These are phyloP conservation scores for Drosophila suboccidentalis DNA, from an alignment of 2,888 invertebrate species.

Conservation along the genomic window DNA sequence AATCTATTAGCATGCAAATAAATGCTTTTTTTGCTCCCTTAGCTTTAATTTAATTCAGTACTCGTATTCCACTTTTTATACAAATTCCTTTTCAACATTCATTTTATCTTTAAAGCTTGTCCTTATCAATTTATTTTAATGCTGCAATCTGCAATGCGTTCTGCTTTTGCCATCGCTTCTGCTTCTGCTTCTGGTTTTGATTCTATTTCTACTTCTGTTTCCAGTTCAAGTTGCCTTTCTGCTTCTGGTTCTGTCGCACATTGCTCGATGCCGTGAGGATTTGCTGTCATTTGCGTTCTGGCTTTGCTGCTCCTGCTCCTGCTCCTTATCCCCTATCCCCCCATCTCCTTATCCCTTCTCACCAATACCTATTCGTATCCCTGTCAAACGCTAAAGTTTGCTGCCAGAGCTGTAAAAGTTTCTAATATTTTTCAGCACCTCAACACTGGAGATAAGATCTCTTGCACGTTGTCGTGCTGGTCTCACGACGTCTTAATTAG, in stretches of 20 bases:
- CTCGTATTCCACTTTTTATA: not conserved
- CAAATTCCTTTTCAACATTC: not conserved
- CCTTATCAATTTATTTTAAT: conserved; percentile 72
- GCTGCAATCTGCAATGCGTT: conserved; percentile 59
- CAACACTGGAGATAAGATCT: conserved; percentile 75
- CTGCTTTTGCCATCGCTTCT: conserved; percentile 6
- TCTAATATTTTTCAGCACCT: conserved; percentile 81
- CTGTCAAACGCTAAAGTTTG: conserved; percentile 78
- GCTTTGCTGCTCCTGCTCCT: conserved; percentile 23
- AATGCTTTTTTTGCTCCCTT: not conserved
- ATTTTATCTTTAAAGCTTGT: conserved; percentile 49
- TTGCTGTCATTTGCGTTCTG: conserved; percentile 72
- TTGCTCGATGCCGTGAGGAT: conserved; percentile 67
- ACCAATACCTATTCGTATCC: conserved; percentile 10
- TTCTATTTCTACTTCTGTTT: conserved; percentile 1
- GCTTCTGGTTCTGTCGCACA: conserved; percentile 33
- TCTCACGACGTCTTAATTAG: conserved; percentile 71
- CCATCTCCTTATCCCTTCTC: not conserved
- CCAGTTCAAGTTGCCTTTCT: not conserved
- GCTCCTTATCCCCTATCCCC: not conserved
- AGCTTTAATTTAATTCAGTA: conserved; percentile 1
- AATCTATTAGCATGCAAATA: not conserved
- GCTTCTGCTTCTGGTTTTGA: not conserved
- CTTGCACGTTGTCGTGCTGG: conserved; percentile 49
- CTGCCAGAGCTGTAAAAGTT: conserved; percentile 59